These are phyloP conservation scores for Gorsachius goisagi DNA, from an alignment of 2,113 vertebrate species.

Conservation along the genomic window DNA sequence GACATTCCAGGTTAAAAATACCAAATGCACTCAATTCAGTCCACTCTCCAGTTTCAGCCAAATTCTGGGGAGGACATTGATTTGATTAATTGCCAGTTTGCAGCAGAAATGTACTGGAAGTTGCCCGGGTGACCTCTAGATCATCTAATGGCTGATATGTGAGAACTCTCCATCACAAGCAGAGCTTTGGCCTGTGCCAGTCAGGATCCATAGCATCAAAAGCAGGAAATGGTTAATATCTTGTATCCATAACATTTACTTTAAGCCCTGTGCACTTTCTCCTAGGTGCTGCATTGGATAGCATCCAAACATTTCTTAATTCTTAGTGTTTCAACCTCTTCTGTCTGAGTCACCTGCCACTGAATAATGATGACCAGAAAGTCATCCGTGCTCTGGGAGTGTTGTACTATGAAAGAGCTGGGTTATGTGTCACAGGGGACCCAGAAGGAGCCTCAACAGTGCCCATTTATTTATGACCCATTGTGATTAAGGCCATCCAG, in stretches of 20 bases:
- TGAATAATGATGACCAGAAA: rapidly evolving
- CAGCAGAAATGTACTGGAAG: not conserved
- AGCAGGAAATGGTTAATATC: not conserved
- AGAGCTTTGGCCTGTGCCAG: not conserved
- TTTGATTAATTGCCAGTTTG: not conserved
- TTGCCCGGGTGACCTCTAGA: not conserved
- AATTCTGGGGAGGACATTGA: not conserved
- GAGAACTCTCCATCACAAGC: not conserved
- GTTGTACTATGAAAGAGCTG: not conserved
- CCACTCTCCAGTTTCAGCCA: not conserved
- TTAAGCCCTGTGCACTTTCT: not conserved
- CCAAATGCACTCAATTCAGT: not conserved
- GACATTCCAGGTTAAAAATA: constrained; percentile 21
- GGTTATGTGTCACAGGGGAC: too few species aligned
- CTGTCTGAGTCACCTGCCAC: not conserved
- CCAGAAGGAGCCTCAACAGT: not conserved
- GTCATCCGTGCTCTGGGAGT: not conserved
- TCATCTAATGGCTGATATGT: not conserved
- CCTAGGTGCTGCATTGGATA: not conserved
- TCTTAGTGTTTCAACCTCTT: not conserved
- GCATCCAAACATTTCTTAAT: not conserved
- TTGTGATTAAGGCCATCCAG: not conserved
- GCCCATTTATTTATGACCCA: not conserved
- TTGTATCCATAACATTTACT: not conserved
- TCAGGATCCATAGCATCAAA: not conserved